These are phyloP conservation scores for Chiroxiphia lanceolata DNA, from an alignment of 2,797 vertebrate genomes.

Conservation along the genomic window DNA sequence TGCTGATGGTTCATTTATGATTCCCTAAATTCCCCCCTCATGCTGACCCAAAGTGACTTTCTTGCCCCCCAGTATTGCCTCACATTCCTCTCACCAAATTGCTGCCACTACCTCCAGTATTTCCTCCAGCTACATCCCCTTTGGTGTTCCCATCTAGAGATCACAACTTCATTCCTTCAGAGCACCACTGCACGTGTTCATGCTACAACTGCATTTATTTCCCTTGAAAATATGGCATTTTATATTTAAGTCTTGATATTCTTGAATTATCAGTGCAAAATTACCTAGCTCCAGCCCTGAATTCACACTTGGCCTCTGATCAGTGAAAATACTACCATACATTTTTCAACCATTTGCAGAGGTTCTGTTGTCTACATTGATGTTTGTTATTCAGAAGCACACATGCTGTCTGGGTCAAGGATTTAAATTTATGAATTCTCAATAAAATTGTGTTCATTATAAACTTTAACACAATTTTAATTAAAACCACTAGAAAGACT, in stretches of 20 bases:
- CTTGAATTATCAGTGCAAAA: background rate
- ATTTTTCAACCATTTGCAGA: background rate
- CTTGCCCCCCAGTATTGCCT: background rate
- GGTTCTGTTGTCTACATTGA: background rate
- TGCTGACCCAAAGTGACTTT: background rate
- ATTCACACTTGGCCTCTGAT: background rate
- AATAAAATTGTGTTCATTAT: background rate
- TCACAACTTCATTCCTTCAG: background rate
- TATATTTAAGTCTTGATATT: background rate
- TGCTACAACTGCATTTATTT: background rate
- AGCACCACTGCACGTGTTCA: background rate
- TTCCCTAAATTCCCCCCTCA: background rate
- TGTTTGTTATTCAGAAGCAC: background rate
- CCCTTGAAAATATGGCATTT: background rate
- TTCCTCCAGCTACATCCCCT: background rate
- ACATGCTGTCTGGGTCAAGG: background rate
- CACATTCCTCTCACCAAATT: background rate
- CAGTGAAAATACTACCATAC: background rate
- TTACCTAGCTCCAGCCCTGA: background rate
- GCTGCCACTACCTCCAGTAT: background rate
- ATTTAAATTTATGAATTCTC: background rate
- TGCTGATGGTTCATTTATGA: background rate
- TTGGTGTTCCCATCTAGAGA: background rate
- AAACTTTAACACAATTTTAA: background rate
- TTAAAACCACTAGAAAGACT: background rate